phyloP scores from a whole-genome alignment of 37 sponge, comb jelly and placozoan species.

The Diacarnus erythraeanus region DNA sequence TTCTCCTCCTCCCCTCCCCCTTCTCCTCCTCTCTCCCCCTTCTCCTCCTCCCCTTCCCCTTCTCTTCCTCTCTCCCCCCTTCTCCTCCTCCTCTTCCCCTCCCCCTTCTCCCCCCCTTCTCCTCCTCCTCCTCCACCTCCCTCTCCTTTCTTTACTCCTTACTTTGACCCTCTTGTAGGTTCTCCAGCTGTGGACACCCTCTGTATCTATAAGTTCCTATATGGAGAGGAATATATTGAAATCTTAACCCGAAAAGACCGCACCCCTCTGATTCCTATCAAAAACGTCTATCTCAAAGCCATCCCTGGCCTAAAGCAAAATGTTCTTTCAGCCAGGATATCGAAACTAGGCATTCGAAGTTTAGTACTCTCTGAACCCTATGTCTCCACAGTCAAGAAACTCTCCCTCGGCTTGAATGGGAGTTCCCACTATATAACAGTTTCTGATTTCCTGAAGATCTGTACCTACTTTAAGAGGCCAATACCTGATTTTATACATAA shows the following conservation, averaged over 20 bases:
- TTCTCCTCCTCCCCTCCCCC: neutral
- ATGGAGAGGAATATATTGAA: constrained; percentile 27
- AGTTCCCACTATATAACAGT: constrained; percentile 53
- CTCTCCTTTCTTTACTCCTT: neutral
- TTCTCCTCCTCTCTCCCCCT: neutral
- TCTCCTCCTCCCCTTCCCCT: neutral
- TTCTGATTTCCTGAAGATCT: constrained; percentile 50
- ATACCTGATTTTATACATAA: constrained; percentile 14
- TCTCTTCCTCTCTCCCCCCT: neutral
- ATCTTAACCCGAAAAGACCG: constrained; percentile 12
- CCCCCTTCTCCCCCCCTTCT: neutral
- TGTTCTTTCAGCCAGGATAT: constrained; percentile 54
- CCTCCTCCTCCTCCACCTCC: neutral
- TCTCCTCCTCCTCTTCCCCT: neutral
- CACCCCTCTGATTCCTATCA: constrained; percentile 40
- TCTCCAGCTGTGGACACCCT: constrained; percentile 26
- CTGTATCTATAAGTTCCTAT: constrained; percentile 38
- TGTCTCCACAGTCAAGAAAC: constrained; percentile 42
- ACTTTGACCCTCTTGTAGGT: neutral
- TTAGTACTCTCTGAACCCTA: constrained; percentile 40
- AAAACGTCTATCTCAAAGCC: constrained; percentile 46
- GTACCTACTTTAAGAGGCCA: constrained; percentile 29
- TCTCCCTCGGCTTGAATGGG: constrained; percentile 32
- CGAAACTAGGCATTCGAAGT: constrained; percentile 44
- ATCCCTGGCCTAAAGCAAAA: constrained; percentile 55